Base-by-base conservation (phyloP, 2,888 invertebrate genomes). In the Venustoraphidia nigricollis region DNA sequence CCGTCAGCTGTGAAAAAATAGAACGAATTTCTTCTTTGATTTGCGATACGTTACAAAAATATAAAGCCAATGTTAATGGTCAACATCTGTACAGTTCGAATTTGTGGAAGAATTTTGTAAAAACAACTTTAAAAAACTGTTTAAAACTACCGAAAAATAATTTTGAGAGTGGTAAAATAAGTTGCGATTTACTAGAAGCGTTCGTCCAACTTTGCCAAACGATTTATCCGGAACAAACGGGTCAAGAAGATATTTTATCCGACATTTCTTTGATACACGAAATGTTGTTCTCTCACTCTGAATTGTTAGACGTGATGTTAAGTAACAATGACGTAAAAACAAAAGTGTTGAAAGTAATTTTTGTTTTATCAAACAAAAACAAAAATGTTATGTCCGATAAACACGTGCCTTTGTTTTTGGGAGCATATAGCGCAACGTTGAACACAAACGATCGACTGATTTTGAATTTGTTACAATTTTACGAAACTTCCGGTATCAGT, bases 391-490 rank as follows among this genome's bases (percentile, higher is more conserved):
- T 89, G 73, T 71, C 76, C 55, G 60, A 74, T 3, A 71, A 72
- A 46, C 88, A 90, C 56, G 72, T 90, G 47, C 83, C 88, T 0
- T 72, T 89, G 0, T 77, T 83, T 54, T 67, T 92, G 50, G 81
- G 87, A 9, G 77, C 88, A 0, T 93, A 91, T 59, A 77, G 76
- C 53, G 91, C 83, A 0, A 81, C 83, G 0, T 70, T 84, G 40
- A 73, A 71, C 42, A 66, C 71, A 9, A 74, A 78, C 47, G 92
- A 93, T 65, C 79, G 82, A 54, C 71, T 78, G 34, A 72, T 88
- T 44, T 66, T 85, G 50, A 68, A 76, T 45, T 70, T 89, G 52
- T 62, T 89, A 48, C 73, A 77, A 54, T 68, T 75, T 52, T 85
- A 85, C 66, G 83, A 90, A 66, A 67, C 67, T 51, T 76, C 77